Conservation (phyloP, 2,113 vertebrate genomes). For the Bambusicola thoracicus region DNA sequence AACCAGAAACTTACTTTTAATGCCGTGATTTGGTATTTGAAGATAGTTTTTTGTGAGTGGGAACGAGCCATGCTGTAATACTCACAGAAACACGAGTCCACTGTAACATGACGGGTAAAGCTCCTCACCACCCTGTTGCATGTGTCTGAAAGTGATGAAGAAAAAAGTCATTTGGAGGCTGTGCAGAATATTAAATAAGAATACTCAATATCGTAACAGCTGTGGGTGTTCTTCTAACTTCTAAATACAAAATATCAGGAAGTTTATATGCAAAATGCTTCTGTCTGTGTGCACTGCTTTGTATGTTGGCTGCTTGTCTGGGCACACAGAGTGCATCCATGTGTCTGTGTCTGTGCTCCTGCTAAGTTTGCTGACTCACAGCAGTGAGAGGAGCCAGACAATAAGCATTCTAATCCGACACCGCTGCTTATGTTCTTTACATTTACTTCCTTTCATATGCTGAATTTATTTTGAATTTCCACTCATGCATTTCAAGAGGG, state of each 20-base stretch:
- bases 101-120: not conserved
- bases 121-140: fast-evolving
- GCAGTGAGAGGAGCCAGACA: not conserved
- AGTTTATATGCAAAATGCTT: not conserved
- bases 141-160: not conserved
- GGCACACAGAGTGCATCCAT: not conserved
- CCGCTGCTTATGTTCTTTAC: not conserved
- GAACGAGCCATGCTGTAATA: not conserved
- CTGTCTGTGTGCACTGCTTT: not conserved
- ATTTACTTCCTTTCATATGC: not conserved
- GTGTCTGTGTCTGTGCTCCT: not conserved
- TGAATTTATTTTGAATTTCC: not conserved
- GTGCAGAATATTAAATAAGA: not conserved
- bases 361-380: not conserved
- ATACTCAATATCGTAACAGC: not conserved
- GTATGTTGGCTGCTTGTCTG: not conserved
- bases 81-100: not conserved
- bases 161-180: not conserved
- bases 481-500: not conserved
- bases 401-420: not conserved
- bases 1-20: not conserved
- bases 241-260: not conserved
- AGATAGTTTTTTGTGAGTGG: not conserved
- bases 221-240: not conserved
- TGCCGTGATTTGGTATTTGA: not conserved